Evolutionary conservation across 2,797 vertebrate genomes (phyloP).

Genomic region (Gallinago stenura): DNA sequence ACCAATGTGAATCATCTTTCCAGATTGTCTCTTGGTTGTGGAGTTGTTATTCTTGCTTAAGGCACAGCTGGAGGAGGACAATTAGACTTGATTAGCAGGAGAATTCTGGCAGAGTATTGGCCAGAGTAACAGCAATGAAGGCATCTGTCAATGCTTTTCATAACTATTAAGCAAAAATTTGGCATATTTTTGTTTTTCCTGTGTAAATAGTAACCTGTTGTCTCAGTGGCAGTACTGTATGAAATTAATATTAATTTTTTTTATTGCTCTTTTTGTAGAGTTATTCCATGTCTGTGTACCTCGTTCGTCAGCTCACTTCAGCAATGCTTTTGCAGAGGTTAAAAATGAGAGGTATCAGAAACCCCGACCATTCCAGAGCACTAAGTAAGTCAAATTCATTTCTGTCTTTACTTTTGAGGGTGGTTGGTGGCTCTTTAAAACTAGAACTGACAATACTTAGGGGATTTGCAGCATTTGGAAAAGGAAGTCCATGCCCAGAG

Average conservation of each 20-base stretch:
- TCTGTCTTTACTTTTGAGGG: neutral
- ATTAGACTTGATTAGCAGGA: neutral
- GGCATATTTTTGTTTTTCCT: neutral
- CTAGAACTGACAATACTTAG: neutral
- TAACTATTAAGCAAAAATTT: neutral
- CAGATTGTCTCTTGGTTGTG: neutral
- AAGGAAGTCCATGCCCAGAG: neutral
- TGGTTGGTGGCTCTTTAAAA: neutral
- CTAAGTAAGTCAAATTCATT: conserved; percentile 85
- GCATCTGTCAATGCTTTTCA: neutral
- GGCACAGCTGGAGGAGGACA: neutral
- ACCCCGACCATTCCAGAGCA: conserved; percentile 98
- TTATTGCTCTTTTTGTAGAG: conserved; percentile 81
- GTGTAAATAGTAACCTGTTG: neutral
- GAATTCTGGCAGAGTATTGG: neutral
- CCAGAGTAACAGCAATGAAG: neutral
- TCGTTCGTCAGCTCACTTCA: conserved; percentile 96
- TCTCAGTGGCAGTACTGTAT: neutral
- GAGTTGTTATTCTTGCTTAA: neutral
- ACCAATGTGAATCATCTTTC: neutral
- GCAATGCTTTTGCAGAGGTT: conserved; percentile 94
- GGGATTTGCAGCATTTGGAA: neutral
- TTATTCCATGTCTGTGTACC: conserved; percentile 96
- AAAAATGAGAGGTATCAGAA: conserved; percentile 97
- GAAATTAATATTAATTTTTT: neutral